Percentiles rank a stretch among this genome's conserved stretches.
Evolutionary conservation across 2,113 vertebrate genomes (phyloP).

Genomic region (Arenaria interpres): DNA sequence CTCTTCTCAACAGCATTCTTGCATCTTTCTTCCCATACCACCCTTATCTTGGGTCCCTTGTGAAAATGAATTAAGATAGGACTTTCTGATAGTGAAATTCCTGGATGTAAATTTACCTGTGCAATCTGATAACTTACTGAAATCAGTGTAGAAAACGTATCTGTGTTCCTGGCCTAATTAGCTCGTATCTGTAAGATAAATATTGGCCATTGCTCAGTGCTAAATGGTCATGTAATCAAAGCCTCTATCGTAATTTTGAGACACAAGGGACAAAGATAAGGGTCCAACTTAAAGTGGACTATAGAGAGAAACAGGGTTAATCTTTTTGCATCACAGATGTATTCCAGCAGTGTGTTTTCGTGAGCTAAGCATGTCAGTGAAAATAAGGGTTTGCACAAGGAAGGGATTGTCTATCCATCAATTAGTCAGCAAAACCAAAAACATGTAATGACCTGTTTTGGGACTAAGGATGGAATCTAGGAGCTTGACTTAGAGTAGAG

Average conservation of each 20-base stretch:
- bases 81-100: conserved; percentile 32
- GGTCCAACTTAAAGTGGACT: not conserved
- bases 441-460: rapidly evolving
- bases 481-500: not conserved
- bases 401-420: not conserved
- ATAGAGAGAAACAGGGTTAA: not conserved
- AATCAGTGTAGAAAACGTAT: not conserved
- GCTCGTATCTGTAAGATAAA: conserved; percentile 28
- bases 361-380: not conserved
- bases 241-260: not conserved
- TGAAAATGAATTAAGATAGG: conserved; percentile 61
- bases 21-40: not conserved
- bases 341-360: not conserved
- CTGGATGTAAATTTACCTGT: conserved; percentile 49
- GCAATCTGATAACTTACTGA: conserved; percentile 35
- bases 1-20: not conserved
- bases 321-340: not conserved
- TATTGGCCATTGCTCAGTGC: not conserved
- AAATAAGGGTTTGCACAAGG: not conserved
- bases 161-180: not conserved
- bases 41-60: conserved; percentile 46
- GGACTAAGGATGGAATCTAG: not conserved
- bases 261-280: conserved; percentile 26
- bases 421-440: not conserved
- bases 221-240: conserved; percentile 39